Base-by-base conservation (phyloP, 2,797 vertebrate species). In the Tarsius wallacei region DNA sequence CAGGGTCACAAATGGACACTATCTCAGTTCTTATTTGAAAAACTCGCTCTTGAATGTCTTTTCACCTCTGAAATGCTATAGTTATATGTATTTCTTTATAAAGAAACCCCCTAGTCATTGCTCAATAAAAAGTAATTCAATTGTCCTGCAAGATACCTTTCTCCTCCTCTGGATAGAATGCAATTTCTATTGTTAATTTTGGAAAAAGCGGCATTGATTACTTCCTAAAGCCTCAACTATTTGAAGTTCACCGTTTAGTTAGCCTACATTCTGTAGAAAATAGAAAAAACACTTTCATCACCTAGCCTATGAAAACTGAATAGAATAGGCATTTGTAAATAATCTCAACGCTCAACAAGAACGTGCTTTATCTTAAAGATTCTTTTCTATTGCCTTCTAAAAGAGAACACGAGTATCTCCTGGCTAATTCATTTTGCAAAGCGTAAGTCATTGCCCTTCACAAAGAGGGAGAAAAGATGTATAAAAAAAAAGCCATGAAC, bases 391-490 rank as follows among this genome's bases (percentile, higher is more conserved):
- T 96, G 68, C 59, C 33, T 92, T 90, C 66, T 85, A 9, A 26
- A 82, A 93, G 36, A 89, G n/a, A 94, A 91, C 63, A 86, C 90
- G 81, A 93, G 81, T 83, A 87, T 93, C 90, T 89, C 64, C 91
- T 90, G 83, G 78, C 61, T 90, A 88, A 97, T 96, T 97, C 92
- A 89, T 83, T 97, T 95, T 96, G 76, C 74, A 85, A 90, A 85
- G n/a, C 5, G 0, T 87, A 88, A 97, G 76, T 91, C 84, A 83
- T 95, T 95, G 96, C 80, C 97, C 95, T 96, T 97, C 96, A 97
- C 87, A 85, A 96, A 96, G 81, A 47, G 84, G 53, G 55, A 68
- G 73, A 96, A 95, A 87, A 55, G 88, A 91, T 87, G 8, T 95
- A 95, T 93, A 82, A 92, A 96, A 96, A 42, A 42, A 71, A 93